Evolutionary conservation across 2,113 vertebrate species (phyloP).

Genomic region (Nicator chloris): DNA sequence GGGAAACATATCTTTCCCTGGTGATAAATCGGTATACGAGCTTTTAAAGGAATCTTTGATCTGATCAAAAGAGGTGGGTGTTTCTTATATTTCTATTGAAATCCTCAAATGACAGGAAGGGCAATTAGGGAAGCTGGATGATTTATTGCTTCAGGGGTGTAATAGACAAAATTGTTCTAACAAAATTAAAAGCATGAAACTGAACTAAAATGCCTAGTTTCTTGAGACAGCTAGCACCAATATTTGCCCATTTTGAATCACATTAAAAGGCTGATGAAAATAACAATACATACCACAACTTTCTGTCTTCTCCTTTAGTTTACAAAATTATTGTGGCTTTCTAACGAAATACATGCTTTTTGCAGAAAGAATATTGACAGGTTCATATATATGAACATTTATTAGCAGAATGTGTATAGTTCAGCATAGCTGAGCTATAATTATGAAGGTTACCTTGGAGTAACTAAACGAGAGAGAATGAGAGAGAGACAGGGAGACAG

Average conservation of each 20-base stretch:
- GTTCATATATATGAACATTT: background rate
- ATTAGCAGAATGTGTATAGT: background rate
- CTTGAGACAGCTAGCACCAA: background rate
- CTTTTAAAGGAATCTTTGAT: conserved; percentile 31
- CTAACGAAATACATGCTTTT: background rate
- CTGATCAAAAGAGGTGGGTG: background rate
- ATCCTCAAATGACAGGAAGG: conserved; percentile 27
- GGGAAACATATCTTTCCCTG: background rate
- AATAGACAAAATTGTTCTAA: background rate
- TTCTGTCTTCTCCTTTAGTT: background rate
- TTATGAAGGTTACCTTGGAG: background rate
- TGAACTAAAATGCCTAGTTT: background rate
- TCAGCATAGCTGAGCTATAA: background rate
- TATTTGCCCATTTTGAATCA: background rate
- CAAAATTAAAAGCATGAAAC: background rate
- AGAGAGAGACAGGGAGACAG: background rate
- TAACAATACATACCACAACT: background rate
- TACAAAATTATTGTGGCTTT: background rate
- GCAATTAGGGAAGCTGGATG: background rate
- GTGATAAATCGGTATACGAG: background rate
- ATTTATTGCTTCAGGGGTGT: background rate
- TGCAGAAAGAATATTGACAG: background rate
- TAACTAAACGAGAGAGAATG: background rate
- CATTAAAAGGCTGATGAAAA: background rate
- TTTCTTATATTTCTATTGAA: conserved; percentile 26